Conservation (phyloP, 2,888 invertebrate species). For the Octonoba sinensis region DNA sequence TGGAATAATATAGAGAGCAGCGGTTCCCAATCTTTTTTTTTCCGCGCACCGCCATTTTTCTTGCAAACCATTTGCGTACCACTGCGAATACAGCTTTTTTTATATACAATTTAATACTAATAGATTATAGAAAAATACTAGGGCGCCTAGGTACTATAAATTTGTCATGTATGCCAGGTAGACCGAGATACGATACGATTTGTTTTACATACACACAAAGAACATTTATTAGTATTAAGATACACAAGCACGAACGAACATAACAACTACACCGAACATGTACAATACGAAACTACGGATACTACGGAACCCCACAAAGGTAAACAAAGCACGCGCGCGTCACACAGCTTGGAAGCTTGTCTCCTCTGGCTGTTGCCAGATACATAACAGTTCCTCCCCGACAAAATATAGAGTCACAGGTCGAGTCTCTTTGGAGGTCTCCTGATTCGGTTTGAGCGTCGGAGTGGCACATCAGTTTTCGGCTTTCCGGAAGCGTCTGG, state of each 20-base stretch:
- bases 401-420: slow-evolving; percentile 43
- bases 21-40: too few relatives aligned
- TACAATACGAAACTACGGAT: slow-evolving; percentile 38
- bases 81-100: too few relatives aligned
- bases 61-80: too few relatives aligned
- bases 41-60: too few relatives aligned
- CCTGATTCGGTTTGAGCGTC: slow-evolving; percentile 39
- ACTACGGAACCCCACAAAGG: slow-evolving; percentile 28
- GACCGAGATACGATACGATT: slow-evolving; percentile 43
- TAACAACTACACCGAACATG: slow-evolving; percentile 36
- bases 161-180: slow-evolving; percentile 26
- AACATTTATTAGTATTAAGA: slow-evolving; percentile 38
- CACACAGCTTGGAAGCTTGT: slow-evolving; percentile 45
- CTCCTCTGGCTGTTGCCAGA: slow-evolving; percentile 46
- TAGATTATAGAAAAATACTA: too few relatives aligned
- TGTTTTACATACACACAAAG: slow-evolving; percentile 42
- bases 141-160: too few relatives aligned
- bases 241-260: slow-evolving; percentile 35
- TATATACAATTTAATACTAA: too few relatives aligned
- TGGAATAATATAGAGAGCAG: too few relatives aligned
- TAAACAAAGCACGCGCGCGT: slow-evolving; percentile 28
- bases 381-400: slow-evolving; percentile 42
- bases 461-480: too few relatives aligned
- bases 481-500: too few relatives aligned
- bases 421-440: slow-evolving; percentile 41